Percentiles rank a stretch among this genome's conserved stretches.
Evolutionary conservation across 2,113 vertebrate genomes (phyloP).

Genomic region (Peucedramus taeniatus): DNA sequence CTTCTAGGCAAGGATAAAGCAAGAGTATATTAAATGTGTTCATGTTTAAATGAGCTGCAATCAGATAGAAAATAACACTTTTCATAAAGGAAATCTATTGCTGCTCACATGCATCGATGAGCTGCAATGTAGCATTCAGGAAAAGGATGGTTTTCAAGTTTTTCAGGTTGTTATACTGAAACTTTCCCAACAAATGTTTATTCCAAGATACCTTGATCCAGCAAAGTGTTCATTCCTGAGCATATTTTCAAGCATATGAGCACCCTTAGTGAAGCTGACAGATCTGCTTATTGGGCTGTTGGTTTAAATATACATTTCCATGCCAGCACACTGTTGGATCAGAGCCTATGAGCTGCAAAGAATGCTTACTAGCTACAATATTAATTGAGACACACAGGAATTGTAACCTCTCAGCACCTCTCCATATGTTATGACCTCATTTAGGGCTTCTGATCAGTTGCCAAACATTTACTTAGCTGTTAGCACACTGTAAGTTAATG

Average conservation of each 20-base stretch:
- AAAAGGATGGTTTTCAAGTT: not conserved
- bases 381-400: not conserved
- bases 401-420: not conserved
- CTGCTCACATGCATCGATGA: not conserved
- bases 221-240: not conserved
- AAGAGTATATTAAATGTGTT: not conserved
- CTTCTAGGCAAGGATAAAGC: not conserved
- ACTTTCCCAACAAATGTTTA: not conserved
- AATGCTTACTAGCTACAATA: not conserved
- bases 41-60: not conserved
- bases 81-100: not conserved
- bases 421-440: not conserved
- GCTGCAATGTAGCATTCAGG: not conserved
- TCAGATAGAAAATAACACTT: not conserved
- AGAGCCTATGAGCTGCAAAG: not conserved
- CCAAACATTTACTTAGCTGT: constrained; percentile 53
- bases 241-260: not conserved
- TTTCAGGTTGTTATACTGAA: not conserved
- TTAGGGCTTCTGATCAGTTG: constrained; percentile 3
- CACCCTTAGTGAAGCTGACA: not conserved
- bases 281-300: not conserved
- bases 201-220: not conserved
- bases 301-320: not conserved
- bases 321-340: not conserved
- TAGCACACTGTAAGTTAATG: constrained; percentile 32